Evolutionary conservation across 2,797 vertebrate species (phyloP).

Genomic region (Tokudaia tokunoshimensis): DNA sequence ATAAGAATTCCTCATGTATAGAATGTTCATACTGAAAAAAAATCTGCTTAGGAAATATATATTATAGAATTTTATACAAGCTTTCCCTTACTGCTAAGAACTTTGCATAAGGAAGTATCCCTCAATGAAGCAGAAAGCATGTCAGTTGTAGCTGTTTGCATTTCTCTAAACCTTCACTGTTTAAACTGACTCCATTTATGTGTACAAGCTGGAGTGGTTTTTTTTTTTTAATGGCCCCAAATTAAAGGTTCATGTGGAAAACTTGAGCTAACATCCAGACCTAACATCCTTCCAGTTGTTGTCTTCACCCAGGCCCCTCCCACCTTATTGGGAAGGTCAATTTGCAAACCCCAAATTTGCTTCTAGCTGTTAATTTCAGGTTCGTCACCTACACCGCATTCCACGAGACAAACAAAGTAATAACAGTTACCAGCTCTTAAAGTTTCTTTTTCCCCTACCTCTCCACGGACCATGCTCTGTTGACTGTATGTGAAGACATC

Average conservation of each 20-base stretch:
- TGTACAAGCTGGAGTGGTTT: slow-evolving; percentile 50
- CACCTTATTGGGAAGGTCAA: slow-evolving; percentile 54
- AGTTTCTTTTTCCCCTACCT: slow-evolving; percentile 51
- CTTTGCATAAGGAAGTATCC: slow-evolving; percentile 61
- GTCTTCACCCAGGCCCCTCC: slow-evolving; percentile 45
- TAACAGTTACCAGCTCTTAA: slow-evolving; percentile 48
- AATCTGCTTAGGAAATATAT: background rate
- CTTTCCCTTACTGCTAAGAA: slow-evolving; percentile 54
- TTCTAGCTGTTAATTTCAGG: slow-evolving; percentile 73
- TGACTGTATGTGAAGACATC: background rate
- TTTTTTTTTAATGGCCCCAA: slow-evolving; percentile 67
- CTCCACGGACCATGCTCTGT: background rate
- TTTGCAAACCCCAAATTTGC: slow-evolving; percentile 57
- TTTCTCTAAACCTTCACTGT: slow-evolving; percentile 61
- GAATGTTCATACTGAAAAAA: slow-evolving; percentile 53
- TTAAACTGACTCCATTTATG: slow-evolving; percentile 75
- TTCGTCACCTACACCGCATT: slow-evolving; percentile 67
- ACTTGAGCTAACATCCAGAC: slow-evolving; percentile 70
- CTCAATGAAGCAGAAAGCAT: slow-evolving; percentile 51
- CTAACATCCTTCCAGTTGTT: background rate
- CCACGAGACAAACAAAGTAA: slow-evolving; percentile 60
- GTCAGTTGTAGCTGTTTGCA: slow-evolving; percentile 60
- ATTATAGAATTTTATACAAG: slow-evolving; percentile 58
- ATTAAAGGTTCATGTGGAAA: slow-evolving; percentile 80
- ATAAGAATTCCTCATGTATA: slow-evolving; percentile 31